Base-by-base conservation (phyloP, 2,797 vertebrate species). In the Chaenodraco wilsoni region DNA sequence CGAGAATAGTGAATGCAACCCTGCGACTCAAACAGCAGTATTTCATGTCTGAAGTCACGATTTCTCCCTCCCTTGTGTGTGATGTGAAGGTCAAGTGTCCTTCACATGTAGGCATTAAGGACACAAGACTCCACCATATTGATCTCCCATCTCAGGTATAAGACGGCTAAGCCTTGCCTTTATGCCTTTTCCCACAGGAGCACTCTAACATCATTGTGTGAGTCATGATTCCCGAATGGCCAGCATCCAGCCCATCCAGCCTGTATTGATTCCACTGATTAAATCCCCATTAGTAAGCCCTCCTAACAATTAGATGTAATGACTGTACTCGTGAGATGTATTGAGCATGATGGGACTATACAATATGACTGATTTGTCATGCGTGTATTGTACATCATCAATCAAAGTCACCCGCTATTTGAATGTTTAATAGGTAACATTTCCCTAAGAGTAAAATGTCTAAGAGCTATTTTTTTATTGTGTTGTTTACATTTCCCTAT, bases 41-140 rank as follows among this genome's bases (percentile, higher is more conserved):
- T 56, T 70, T 70, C 48, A 61, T 6, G 27, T 21, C 40, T 58
- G 0, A 55, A 41, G n/a, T 33, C 48, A 41, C 2, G 2, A 0
- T 45, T 46, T 19, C 4, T 64, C 7, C n/a, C 1, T 50, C 13
- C 45, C 40, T 21, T 12, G 3, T 49, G 52, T 70, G 57, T 44
- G 45, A 52, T 64, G 19, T 76, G 64, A 84, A 78, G 64, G 81
- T 74, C 67, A 70, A 44, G 19, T 75, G 66, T 65, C 65, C 66
- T 79, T 83, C 68, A 71, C 23, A 17, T 65, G 68, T 7, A 2
- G 3, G 21, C 21, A 14, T 54, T 61, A 59, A 46, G 67, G 58
- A 54, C 10, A 40, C 3, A 5, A 33, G 45, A 63, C 17, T 43
- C 49, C 45, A 73, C n/a, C 62, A 5, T 73, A 81, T 83, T 76